Evolutionary conservation across 2,113 vertebrate species (phyloP).

Genomic region (Paradoxurus hermaphroditus): DNA sequence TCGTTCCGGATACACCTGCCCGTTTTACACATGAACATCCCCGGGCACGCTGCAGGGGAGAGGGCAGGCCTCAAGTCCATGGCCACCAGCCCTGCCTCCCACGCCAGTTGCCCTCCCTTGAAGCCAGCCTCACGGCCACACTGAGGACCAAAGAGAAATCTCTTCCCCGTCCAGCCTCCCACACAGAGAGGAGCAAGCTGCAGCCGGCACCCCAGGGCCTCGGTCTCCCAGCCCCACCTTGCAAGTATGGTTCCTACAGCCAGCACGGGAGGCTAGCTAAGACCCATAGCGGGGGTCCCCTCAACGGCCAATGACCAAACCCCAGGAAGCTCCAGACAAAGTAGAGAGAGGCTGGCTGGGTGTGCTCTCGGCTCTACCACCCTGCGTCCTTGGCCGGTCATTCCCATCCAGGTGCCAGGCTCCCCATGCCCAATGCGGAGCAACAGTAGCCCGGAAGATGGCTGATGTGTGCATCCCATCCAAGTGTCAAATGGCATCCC

Average conservation of each 20-base stretch:
- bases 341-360: not conserved
- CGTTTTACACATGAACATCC: constrained; percentile 87
- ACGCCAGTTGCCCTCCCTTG: not conserved
- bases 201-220: no score
- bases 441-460: fast-evolving
- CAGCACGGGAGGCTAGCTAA: fast-evolving
- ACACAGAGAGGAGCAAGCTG: not conserved
- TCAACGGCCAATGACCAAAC: fast-evolving
- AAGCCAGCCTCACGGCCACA: not conserved
- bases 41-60: constrained; percentile 87
- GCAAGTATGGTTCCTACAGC: not conserved
- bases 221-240: not conserved
- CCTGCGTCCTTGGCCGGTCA: fast-evolving
- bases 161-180: not conserved
- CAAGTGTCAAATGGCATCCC: fast-evolving
- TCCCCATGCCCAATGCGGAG: fast-evolving
- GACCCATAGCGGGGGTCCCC: not conserved
- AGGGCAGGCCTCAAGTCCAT: not conserved
- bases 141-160: not conserved
- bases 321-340: not conserved
- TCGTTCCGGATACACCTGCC: constrained; percentile 83
- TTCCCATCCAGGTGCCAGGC: no score
- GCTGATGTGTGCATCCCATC: fast-evolving
- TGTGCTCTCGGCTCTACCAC: fast-evolving
- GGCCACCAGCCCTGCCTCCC: not conserved